Conservation (phyloP, 2,797 vertebrate species). For the Dallia pectoralis region DNA sequence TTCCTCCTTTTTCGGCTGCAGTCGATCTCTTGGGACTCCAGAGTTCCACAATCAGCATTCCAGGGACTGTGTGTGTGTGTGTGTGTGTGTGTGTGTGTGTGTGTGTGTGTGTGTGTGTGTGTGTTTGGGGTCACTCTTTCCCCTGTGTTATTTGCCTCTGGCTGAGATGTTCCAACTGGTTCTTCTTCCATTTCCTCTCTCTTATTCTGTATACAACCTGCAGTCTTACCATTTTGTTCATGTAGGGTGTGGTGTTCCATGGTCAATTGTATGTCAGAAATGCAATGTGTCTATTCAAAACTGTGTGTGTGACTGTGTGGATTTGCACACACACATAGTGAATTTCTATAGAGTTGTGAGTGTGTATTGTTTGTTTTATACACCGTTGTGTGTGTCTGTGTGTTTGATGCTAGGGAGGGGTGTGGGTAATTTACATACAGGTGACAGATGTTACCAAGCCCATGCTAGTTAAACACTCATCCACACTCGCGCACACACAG, state of each 20-base stretch:
- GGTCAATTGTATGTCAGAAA: constrained; percentile 29
- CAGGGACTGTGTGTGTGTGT: constrained; percentile 29
- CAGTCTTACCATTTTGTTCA: constrained; percentile 11
- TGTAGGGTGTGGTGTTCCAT: constrained; percentile 39
- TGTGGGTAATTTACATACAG: constrained; percentile 67
- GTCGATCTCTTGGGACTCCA: constrained; percentile 50
- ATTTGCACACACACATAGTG: background rate
- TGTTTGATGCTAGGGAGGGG: too few species aligned
- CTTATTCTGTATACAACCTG: background rate
- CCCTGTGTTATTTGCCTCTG: background rate
- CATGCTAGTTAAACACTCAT: constrained; percentile 48
- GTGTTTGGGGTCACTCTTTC: constrained; percentile 10
- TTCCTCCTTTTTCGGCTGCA: constrained; percentile 64
- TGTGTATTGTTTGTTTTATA: background rate
- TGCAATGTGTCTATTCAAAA: constrained; percentile 33
- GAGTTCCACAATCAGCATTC: constrained; percentile 45
- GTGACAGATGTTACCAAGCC: constrained; percentile 65
- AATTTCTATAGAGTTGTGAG: background rate
- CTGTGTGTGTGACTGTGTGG: background rate
- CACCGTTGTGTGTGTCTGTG: constrained; percentile 12
- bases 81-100: constrained; percentile 21
- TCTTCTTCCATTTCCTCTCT: constrained; percentile 1
- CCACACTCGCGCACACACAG: constrained; percentile 34
- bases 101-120: constrained; percentile 10
- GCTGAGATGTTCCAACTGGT: background rate